A percentile compares a stretch with the other conserved stretches of the same genome.
phyloP scores from a whole-genome alignment of 2,797 vertebrate genomes.

The Acipenser oxyrinchus region DNA sequence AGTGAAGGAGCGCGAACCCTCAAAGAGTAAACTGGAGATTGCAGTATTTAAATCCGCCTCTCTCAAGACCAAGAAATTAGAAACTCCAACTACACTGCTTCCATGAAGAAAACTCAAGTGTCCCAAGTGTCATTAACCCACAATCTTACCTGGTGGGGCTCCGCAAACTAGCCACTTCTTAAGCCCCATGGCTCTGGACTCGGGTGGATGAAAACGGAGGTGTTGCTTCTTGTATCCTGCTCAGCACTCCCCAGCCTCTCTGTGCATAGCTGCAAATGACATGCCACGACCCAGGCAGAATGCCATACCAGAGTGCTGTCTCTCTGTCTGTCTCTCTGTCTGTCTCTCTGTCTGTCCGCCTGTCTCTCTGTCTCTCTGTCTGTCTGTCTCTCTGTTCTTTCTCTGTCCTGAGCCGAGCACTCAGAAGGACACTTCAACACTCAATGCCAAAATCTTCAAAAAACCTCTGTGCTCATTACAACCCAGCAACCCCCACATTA shows the following conservation, averaged over 20 bases:
- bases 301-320: conserved; percentile 34
- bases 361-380: conserved; percentile 7
- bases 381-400: neutral
- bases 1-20: too few relatives aligned
- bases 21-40: too few relatives aligned
- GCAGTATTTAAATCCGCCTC: too few relatives aligned
- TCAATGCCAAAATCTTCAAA: neutral
- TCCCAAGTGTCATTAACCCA: neutral
- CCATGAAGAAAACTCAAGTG: too few relatives aligned
- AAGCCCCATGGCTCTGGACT: conserved; percentile 54
- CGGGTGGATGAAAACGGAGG: too few relatives aligned
- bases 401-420: neutral
- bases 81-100: too few relatives aligned
- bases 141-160: conserved; percentile 56
- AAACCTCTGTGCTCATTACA: neutral
- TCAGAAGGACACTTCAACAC: neutral
- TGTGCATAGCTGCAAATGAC: conserved; percentile 1
- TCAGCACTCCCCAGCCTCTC: conserved; percentile 7
- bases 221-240: neutral
- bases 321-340: conserved; percentile 23
- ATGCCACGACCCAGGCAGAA: neutral
- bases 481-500: neutral
- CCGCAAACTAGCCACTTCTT: conserved; percentile 66
- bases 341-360: neutral
- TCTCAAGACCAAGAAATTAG: too few relatives aligned